Evolutionary conservation across 2,113 vertebrate species (phyloP), one percentile per base, ranked within the genome.

Genomic region (Puntigrus tetrazona): DNA sequence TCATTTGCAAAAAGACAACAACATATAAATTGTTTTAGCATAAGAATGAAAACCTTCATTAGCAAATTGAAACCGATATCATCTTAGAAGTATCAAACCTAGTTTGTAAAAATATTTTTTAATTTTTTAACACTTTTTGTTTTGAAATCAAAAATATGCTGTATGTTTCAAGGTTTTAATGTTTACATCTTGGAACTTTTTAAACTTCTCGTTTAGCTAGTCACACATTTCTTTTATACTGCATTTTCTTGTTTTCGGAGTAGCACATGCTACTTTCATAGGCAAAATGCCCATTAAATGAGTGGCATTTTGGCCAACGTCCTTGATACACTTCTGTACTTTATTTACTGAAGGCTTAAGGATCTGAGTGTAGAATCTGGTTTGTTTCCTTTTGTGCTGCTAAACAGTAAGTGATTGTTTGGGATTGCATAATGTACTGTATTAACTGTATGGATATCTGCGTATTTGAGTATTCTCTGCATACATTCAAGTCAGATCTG

Each of bases 101-200:
- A 6, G 74, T 52, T 22, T 52, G 45, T 57, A 16, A 50, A 57
- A n/a, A 36, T 13, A 0, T 0, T 43, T 78, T 78, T 18, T 29
- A 38, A 61, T 38, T 36, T 31, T 38, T 36, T 31, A 27, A n/a
- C 29, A 14, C 20, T 18, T 14, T 31, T 31, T 59, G 59, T 43
- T 38, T 57, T 38, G 0, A 8, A 76, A 36, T 43, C 57, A 13
- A 16, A 22, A 22, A 36, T 27, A 47, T 38, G 43, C n/a, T 78
- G 43, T 67, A 27, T 52, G 61, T 84, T 78, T 50, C 4, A 25
- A 41, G 27, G 3, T 55, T 75, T 84, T 31, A 52, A 16, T 67
- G 57, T 67, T 87, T 86, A 69, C 36, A 75, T 73, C 7, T 80
- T 75, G 16, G 2, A 29, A 34, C 5, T 2, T 74, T 65, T 76